phyloP scores from a whole-genome alignment of 2,113 vertebrate species.

The Xiphophorus couchianus region DNA sequence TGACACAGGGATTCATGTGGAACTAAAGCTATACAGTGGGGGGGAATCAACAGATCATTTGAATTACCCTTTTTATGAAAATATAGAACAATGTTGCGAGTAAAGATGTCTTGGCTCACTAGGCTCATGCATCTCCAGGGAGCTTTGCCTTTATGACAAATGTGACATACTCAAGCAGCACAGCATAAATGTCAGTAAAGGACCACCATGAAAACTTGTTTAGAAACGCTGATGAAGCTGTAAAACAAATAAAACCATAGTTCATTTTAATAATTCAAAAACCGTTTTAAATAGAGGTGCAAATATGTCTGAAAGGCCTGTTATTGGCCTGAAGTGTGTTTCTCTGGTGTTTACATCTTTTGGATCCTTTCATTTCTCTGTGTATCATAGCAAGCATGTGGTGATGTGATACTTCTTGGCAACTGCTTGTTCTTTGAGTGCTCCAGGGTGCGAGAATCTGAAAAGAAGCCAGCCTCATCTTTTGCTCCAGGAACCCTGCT shows the following conservation, averaged over 20 bases:
- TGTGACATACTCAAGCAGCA: constrained; percentile 48
- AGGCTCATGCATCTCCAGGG: constrained; percentile 40
- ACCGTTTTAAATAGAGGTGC: constrained; percentile 1
- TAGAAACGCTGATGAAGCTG: constrained; percentile 29
- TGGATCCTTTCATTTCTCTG: constrained; percentile 13
- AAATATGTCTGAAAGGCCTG: constrained; percentile 10
- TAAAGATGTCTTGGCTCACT: constrained; percentile 45
- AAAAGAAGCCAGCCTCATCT: constrained; percentile 59
- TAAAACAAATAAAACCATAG: constrained; percentile 29
- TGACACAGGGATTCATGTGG: constrained; percentile 27
- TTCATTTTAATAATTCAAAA: constrained; percentile 23
- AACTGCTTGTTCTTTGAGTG: constrained; percentile 54
- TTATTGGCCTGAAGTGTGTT: constrained; percentile 5
- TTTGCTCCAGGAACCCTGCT: constrained; percentile 59
- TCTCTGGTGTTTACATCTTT: constrained; percentile 42
- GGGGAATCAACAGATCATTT: constrained; percentile 44
- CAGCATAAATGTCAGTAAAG: constrained; percentile 36
- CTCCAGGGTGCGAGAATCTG: constrained; percentile 52
- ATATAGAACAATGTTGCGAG: constrained; percentile 40
- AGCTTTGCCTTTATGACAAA: constrained; percentile 37
- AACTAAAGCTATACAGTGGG: constrained; percentile 42
- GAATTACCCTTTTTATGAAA: constrained; percentile 37
- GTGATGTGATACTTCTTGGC: constrained; percentile 57
- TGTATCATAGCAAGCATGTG: constrained; percentile 49
- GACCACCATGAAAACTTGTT: constrained; percentile 25